Conservation (phyloP, 2,113 vertebrate genomes). For the Sula dactylatra region DNA sequence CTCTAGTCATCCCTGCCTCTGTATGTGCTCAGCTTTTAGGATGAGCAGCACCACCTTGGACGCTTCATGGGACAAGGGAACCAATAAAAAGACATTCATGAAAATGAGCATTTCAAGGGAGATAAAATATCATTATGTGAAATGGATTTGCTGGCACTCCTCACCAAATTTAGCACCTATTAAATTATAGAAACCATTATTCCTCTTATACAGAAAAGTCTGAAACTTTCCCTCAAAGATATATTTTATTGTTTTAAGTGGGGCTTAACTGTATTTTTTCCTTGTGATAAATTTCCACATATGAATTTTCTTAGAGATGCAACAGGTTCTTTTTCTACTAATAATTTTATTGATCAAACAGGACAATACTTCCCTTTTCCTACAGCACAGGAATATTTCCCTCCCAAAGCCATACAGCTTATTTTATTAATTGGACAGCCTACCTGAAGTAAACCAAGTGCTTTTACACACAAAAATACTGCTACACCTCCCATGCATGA, state of each 20-base stretch:
- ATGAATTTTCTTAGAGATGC: not conserved
- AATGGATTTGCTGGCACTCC: conserved; percentile 72
- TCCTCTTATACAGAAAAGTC: conserved; percentile 28
- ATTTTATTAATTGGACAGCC: not conserved
- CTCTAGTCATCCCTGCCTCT: not conserved
- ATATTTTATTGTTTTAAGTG: conserved; percentile 67
- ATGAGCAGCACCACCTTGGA: conserved; percentile 12
- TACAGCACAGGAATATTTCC: not conserved
- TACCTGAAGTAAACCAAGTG: not conserved
- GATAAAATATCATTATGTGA: conserved; percentile 68
- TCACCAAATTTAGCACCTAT: conserved; percentile 64
- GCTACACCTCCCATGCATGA: not conserved
- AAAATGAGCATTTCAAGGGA: conserved; percentile 60
- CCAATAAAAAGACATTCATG: conserved; percentile 54
- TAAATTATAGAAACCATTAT: conserved; percentile 68
- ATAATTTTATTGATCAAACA: not conserved
- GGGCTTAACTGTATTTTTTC: not conserved
- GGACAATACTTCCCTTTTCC: not conserved
- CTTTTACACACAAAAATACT: not conserved
- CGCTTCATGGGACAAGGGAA: conserved; percentile 29
- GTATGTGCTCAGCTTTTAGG: not conserved
- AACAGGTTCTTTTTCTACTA: not conserved
- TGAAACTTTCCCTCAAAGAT: conserved; percentile 63
- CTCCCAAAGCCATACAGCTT: not conserved
- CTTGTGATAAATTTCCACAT: conserved; percentile 7